A percentile compares a stretch with the other conserved stretches of the same genome.
These are phyloP conservation scores for Chloropsis hardwickii DNA, from an alignment of 2,113 vertebrate species.

Conservation along the genomic window DNA sequence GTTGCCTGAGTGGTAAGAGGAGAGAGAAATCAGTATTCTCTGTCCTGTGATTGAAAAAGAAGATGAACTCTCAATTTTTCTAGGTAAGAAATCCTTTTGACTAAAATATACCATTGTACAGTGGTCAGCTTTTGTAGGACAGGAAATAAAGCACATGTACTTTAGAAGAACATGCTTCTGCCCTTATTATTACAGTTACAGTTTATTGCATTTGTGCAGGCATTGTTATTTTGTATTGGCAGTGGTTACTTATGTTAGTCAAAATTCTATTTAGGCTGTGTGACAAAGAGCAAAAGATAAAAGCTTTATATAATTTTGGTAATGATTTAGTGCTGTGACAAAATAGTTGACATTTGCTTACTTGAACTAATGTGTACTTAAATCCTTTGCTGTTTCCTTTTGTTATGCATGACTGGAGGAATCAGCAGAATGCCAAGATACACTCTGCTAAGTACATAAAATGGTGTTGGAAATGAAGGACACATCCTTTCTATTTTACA, in stretches of 20 bases:
- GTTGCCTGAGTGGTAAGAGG: neutral
- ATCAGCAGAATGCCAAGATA: neutral
- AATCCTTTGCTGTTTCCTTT: neutral
- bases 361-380: neutral
- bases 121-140: neutral
- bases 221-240: neutral
- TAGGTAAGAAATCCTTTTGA: slow-evolving; percentile 63
- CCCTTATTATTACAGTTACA: neutral
- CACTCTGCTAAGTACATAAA: neutral
- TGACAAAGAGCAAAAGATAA: neutral
- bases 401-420: neutral
- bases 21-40: neutral
- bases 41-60: neutral
- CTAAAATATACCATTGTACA: neutral
- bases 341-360: neutral
- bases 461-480: neutral
- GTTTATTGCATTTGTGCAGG: neutral
- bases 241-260: neutral
- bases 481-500: neutral
- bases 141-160: neutral
- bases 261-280: neutral
- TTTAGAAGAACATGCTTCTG: neutral
- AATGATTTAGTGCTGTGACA: neutral
- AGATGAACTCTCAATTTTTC: slow-evolving; percentile 81
- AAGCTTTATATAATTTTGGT: neutral